Percentiles rank a stretch among this genome's conserved stretches.
phyloP scores from a whole-genome alignment of 2,888 invertebrate species.

The Subacronicta megacephala region DNA sequence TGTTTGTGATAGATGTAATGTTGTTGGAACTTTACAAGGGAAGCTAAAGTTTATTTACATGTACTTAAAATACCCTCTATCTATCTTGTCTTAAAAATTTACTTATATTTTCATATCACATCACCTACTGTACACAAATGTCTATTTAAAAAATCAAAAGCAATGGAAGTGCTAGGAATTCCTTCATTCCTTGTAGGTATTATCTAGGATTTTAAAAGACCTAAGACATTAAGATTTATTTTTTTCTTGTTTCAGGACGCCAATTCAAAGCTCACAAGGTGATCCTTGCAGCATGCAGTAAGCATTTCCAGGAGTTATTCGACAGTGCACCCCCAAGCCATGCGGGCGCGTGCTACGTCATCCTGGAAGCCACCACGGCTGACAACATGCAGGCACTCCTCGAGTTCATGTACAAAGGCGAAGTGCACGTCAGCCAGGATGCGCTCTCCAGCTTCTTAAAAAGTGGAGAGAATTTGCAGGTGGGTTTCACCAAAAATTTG shows the following conservation, averaged over 20 bases:
- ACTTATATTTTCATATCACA: background rate
- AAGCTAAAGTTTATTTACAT: no score
- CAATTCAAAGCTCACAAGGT: slow-evolving; percentile 97
- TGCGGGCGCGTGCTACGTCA: slow-evolving; percentile 94
- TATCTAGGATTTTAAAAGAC: no score
- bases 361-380: slow-evolving; percentile 96
- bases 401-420: slow-evolving; percentile 98
- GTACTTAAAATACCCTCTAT: no score
- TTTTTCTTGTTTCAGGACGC: slow-evolving; percentile 91
- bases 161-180: no score
- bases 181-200: no score
- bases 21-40: no score
- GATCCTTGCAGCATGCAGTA: slow-evolving; percentile 97
- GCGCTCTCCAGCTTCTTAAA: slow-evolving; percentile 97
- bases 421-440: slow-evolving; percentile 97
- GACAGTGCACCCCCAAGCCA: slow-evolving; percentile 95
- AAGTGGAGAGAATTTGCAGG: slow-evolving; percentile 97
- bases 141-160: no score
- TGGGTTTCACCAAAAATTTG: slow-evolving; percentile 62
- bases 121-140: background rate
- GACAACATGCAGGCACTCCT: slow-evolving; percentile 97
- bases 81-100: background rate
- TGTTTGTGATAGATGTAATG: background rate
- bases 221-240: no score
- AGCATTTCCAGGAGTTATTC: slow-evolving; percentile 97